Percentiles rank a stretch among this genome's conserved stretches.
These are phyloP conservation scores for Achroia grisella DNA, from an alignment of 1,140 invertebrate species.

Conservation along the genomic window DNA sequence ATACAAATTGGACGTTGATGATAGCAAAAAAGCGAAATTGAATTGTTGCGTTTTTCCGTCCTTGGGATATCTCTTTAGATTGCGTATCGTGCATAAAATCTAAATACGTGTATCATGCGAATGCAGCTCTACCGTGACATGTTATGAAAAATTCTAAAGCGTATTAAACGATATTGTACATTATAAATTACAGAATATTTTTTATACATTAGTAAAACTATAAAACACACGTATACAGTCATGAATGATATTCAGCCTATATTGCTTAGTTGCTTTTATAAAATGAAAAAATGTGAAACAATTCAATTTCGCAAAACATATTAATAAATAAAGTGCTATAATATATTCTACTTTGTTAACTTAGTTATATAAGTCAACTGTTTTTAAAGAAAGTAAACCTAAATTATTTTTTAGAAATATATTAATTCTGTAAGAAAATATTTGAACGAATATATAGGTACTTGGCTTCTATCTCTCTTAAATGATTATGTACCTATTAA, in stretches of 20 bases:
- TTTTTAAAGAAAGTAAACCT: no score
- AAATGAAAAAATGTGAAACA: constrained; percentile 38
- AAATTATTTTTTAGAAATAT: no score
- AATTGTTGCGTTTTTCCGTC: constrained; percentile 65
- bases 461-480: no score
- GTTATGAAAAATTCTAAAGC: constrained; percentile 29
- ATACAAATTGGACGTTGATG: constrained; percentile 45
- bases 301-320: constrained; percentile 64
- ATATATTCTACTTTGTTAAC: no score
- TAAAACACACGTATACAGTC: not conserved
- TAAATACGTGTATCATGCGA: constrained; percentile 63
- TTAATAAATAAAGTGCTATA: not conserved
- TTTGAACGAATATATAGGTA: no score
- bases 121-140: constrained; percentile 58
- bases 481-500: no score
- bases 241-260: not conserved
- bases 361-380: no score
- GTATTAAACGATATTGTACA: constrained; percentile 8
- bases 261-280: constrained; percentile 7
- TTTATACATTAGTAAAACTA: constrained; percentile 6
- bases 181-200: constrained; percentile 1
- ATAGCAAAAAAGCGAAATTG: constrained; percentile 70
- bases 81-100: constrained; percentile 49
- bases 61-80: constrained; percentile 36
- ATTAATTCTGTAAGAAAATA: no score